phyloP scores from a whole-genome alignment of 1,140 invertebrate species.

The Scaptomyza pallida region DNA sequence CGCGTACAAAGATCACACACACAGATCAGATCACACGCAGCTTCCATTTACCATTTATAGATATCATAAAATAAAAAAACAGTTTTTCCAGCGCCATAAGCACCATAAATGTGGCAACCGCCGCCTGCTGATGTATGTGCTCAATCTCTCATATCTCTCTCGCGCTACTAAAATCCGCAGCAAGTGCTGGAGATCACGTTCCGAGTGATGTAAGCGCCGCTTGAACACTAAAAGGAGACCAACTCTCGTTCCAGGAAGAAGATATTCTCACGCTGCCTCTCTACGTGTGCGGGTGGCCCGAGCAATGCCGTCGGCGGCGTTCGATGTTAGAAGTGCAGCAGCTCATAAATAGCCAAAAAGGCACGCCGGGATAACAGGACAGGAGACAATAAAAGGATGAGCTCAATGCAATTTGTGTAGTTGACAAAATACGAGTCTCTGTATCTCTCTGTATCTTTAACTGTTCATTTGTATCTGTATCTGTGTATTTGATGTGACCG shows the following conservation, averaged over 20 bases:
- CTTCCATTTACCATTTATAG: constrained; percentile 33
- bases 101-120: constrained; percentile 12
- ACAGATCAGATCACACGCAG: constrained; percentile 41
- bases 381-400: constrained; percentile 59
- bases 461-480: neutral
- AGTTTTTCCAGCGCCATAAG: constrained; percentile 25
- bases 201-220: constrained; percentile 23
- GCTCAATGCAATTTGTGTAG: constrained; percentile 74
- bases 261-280: constrained; percentile 65
- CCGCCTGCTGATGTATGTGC: neutral
- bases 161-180: constrained; percentile 19
- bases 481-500: constrained; percentile 46
- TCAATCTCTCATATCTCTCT: constrained; percentile 43
- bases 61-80: constrained; percentile 47
- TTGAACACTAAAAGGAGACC: constrained; percentile 1
- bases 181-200: constrained; percentile 26
- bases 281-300: constrained; percentile 57
- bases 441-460: constrained; percentile 1
- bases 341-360: constrained; percentile 63
- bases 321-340: constrained; percentile 33
- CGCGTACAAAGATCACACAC: constrained; percentile 9
- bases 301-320: constrained; percentile 14
- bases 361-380: constrained; percentile 46
- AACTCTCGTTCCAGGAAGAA: constrained; percentile 49
- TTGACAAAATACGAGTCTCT: constrained; percentile 74